Evolutionary conservation across 1,140 invertebrate species (phyloP), one percentile per base, ranked within the genome.

Genomic region (Hyles euphorbiae): DNA sequence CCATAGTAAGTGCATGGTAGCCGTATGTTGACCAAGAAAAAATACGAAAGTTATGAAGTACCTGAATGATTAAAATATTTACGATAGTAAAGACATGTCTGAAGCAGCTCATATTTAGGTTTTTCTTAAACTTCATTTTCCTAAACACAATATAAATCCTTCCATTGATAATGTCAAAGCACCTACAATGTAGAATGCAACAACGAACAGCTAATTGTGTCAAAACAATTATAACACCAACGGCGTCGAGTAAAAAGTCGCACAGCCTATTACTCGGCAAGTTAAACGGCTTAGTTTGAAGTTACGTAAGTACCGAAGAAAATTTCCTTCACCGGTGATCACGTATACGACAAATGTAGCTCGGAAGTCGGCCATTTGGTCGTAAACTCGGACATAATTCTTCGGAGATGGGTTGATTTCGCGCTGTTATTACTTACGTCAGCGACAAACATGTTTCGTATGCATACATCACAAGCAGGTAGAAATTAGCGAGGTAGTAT

Each of bases 331-430:
- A 11, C 12, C 46, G 12, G 12, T 22, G 46, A n/a, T 48, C 46
- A 48, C 46, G 46, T 48, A 44, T 33, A 9, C 33, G 34, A 5
- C 34, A 45, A 44, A 11, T 34, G 53, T 7, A 8, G 11, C 53
- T 54, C 53, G 53, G 53, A 54, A 44, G 53, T 54, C 36, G 40
- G 43, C 53, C 36, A 54, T 54, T 54, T 54, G 53, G 53, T 54
- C 53, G 53, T 54, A 54, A 54, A 54, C 53, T 54, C 53, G 12
- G 43, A 54, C 36, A 53, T 10, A 36, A 53, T 53, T 22, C 34
- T 33, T 11, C 22, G 34, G 22, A 53, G 36, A 53, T 45, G 22
- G 36, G 43, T 44, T 54, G n/a, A 54, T 54, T 44, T 12, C 36
- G 2, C 8, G n/a, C 9, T 34, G 34, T 6, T 22, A 45, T 54